Percentiles rank a stretch among this genome's conserved stretches.
Conservation (phyloP, 2,797 vertebrate genomes). For the Chloroceryle amazona region DNA sequence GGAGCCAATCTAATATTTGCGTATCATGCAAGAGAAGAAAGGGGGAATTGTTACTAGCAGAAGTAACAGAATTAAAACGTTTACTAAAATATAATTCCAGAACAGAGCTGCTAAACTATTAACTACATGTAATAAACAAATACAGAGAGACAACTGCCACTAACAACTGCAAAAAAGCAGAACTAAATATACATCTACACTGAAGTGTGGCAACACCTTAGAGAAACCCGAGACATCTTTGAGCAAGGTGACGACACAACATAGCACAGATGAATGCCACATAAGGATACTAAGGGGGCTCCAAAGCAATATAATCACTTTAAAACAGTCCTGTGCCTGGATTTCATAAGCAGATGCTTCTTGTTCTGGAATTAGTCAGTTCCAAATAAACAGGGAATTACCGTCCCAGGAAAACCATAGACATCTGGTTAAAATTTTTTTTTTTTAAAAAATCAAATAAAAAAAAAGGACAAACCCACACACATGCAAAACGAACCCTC, state of each 20-base stretch:
- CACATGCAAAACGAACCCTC: background rate
- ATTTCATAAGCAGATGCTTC: background rate
- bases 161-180: background rate
- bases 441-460: background rate
- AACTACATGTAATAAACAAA: background rate
- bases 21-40: background rate
- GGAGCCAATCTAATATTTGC: background rate
- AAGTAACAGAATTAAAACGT: background rate
- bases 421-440: no score
- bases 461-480: rapidly evolving
- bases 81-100: background rate
- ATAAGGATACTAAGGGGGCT: background rate
- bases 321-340: background rate
- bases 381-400: background rate
- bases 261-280: rapidly evolving
- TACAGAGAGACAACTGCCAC: background rate
- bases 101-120: background rate
- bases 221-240: background rate
- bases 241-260: background rate
- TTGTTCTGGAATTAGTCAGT: background rate
- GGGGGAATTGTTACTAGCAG: background rate
- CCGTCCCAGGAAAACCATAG: background rate
- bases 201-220: background rate
- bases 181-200: background rate
- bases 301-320: background rate